Evolutionary conservation across 1,140 invertebrate genomes (phyloP).

Genomic region (Oncopodura yosiiana): DNA sequence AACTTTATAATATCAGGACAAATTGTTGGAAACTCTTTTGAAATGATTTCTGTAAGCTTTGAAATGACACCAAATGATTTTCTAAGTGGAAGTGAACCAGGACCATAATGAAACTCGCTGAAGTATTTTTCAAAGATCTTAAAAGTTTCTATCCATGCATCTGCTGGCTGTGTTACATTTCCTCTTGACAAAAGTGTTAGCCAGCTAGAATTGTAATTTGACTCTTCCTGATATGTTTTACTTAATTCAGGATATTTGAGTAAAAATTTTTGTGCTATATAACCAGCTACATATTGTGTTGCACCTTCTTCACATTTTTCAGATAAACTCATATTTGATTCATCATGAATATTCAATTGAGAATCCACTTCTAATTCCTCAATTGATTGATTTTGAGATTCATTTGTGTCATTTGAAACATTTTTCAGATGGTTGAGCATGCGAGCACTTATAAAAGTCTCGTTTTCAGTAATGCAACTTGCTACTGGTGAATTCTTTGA

Average conservation of each 20-base stretch:
- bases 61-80: too few relatives aligned
- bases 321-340: background rate
- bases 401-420: background rate
- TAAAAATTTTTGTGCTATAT: conserved; percentile 5
- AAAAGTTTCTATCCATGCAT: too few relatives aligned
- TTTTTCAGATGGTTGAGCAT: background rate
- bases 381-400: background rate
- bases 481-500: background rate
- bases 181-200: too few relatives aligned
- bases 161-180: too few relatives aligned
- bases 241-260: background rate
- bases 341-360: background rate
- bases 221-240: too few relatives aligned
- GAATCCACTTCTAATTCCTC: background rate
- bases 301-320: background rate
- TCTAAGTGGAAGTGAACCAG: too few relatives aligned
- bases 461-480: background rate
- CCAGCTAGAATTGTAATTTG: too few relatives aligned
- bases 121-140: too few relatives aligned
- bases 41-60: too few relatives aligned
- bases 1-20: too few relatives aligned
- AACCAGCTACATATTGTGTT: conserved; percentile 5
- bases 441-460: background rate
- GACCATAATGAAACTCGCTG: too few relatives aligned
- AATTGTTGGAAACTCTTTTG: too few relatives aligned